Percentiles rank a stretch among this genome's conserved stretches.
Conservation (phyloP, 2,888 invertebrate species). For the Acanthosepion esculentum region DNA sequence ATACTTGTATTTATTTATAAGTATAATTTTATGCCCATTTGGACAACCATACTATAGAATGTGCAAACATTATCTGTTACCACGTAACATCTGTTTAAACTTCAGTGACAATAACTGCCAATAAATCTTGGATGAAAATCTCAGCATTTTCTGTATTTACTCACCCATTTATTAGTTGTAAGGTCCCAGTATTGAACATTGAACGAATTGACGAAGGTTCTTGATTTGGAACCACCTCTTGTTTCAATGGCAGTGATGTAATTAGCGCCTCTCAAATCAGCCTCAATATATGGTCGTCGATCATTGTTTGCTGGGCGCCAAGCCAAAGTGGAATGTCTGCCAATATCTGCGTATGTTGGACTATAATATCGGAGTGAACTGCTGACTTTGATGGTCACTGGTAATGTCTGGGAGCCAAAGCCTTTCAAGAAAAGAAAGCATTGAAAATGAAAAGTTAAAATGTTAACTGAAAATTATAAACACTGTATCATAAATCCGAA, state of each 20-base stretch:
- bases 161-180: constrained; percentile 54
- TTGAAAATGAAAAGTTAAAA: neutral
- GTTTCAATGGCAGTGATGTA: constrained; percentile 59
- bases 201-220: constrained; percentile 55
- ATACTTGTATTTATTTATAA: too few relatives aligned
- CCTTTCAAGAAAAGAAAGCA: neutral
- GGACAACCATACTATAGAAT: too few relatives aligned
- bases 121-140: too few relatives aligned
- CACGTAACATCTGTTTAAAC: too few relatives aligned
- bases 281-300: constrained; percentile 54
- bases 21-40: too few relatives aligned
- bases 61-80: too few relatives aligned
- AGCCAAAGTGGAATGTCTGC: constrained; percentile 39
- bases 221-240: constrained; percentile 52
- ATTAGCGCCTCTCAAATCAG: constrained; percentile 46
- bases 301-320: constrained; percentile 54
- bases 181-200: constrained; percentile 53
- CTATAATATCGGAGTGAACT: neutral
- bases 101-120: too few relatives aligned
- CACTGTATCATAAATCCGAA: neutral
- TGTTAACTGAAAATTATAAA: neutral
- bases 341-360: constrained; percentile 51
- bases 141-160: neutral
- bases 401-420: neutral
- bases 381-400: neutral